phyloP scores from a whole-genome alignment of 2,113 vertebrate genomes.

The Mirza zaza region DNA sequence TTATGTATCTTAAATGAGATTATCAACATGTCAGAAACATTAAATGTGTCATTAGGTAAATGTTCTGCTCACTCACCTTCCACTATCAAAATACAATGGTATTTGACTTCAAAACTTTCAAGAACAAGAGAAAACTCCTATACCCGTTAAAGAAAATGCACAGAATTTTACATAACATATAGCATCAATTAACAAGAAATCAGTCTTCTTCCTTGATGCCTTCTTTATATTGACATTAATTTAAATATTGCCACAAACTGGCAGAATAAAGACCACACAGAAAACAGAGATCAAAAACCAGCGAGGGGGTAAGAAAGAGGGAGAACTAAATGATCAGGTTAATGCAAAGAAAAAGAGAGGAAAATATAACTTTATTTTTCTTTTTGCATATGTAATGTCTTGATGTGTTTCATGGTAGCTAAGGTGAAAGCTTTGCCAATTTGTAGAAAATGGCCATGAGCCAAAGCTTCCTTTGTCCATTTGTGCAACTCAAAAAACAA shows the following conservation, averaged over 20 bases:
- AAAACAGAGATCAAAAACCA: not conserved
- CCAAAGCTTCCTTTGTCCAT: not conserved
- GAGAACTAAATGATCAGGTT: not conserved
- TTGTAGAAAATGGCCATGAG: not conserved
- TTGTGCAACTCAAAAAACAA: not conserved
- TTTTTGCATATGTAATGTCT: not conserved
- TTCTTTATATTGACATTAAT: not conserved
- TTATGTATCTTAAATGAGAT: not conserved
- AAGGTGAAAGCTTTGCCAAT: not conserved
- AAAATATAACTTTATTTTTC: not conserved
- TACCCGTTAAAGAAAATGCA: not conserved
- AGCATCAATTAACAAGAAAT: not conserved
- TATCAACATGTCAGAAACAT: not conserved
- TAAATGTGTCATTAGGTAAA: not conserved
- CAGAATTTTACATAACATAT: not conserved
- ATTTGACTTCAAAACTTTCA: slow-evolving; percentile 12
- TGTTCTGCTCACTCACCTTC: not conserved
- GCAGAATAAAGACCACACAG: not conserved
- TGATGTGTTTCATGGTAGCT: not conserved
- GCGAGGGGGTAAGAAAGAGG: not conserved
- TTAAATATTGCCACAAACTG: not conserved
- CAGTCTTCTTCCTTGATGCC: not conserved
- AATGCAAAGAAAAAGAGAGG: not conserved
- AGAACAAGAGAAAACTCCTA: not conserved
- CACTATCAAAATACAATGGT: not conserved